Base-by-base conservation (phyloP, 2,113 vertebrate species). In the Tragulus kanchil region DNA sequence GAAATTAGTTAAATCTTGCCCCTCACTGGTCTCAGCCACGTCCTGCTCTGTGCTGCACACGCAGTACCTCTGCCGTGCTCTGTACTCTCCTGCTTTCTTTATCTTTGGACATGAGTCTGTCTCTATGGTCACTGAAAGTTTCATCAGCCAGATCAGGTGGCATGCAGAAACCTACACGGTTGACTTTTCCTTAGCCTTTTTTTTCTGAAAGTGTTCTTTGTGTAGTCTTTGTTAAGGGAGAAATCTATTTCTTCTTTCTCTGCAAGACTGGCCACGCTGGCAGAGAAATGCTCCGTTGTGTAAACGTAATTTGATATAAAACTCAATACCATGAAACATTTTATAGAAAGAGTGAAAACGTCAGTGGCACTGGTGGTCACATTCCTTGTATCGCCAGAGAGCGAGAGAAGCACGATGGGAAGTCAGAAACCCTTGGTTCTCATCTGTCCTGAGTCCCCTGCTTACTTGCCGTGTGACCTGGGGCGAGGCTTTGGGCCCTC, bases 181-280 rank as follows among this genome's bases (percentile, higher is more conserved):
- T 90, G 93, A 87, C 96, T 56, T 96, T 85, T 81, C 58, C 64
- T 85, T 93, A 58, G 54, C 85, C 92, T 97, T 21, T 73, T 65
- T 62, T 95, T 64, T 94, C 48, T 89, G 59, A 97, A 87, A 94
- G 62, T 75, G 96, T 97, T 96, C 25, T 97, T 82, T 79, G 92
- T 94, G 86, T 92, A 78, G 69, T 62, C 77, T 96, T 93, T 88
- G 88, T 88, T 52, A 17, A 85, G 31, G 36, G 14, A 73, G 73
- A 96, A 92, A 62, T 85, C 2, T 31, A 78, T 88, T 88, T 94
- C 97, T 26, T 93, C 65, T 73, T 85, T 85, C 81, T 94, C 81
- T 82, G 42, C 45, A 45, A 79, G 82, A 59, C 23, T 14, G 15
- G 21, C 69, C 56, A 4, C 25, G 61, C 56, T 89, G 83, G 48